Base-by-base conservation (phyloP, 2,888 invertebrate genomes). In the Julus scandinavius region DNA sequence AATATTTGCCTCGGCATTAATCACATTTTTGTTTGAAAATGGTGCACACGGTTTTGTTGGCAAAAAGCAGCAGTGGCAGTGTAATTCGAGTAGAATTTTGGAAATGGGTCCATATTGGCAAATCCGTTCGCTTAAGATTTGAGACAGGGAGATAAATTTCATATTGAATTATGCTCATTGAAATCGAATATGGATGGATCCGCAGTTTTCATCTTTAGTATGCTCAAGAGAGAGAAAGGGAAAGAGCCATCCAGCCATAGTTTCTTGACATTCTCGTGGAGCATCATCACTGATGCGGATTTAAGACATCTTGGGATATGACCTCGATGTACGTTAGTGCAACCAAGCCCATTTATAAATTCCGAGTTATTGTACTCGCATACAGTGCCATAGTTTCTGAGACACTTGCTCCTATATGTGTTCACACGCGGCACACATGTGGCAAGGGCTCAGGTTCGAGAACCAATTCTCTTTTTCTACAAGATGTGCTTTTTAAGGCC, bases 401-500 rank as follows among this genome's bases (percentile, higher is more conserved):
- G 80, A 80, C 80, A 80, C 80, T 80, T 38, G 80, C 80, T 38
- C 15, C 38, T 15, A 80, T 20, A 20, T 3, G 38, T 80, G 80
- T 80, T 80, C 80, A 38, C 80, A 80, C 63, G 20, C n/a, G 63
- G 63, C 63, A 20, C 72, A 29, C 80, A 80, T 80, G 80, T 38
- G 38, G 29, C 80, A 11, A 29, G 38, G 38, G 38, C 38, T 38
- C 80, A 80, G 80, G 80, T 80, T 80, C 80, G 80, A 80, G 80
- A 80, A 80, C 38, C 80, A 80, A 80, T 80, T 80, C 80, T 80
- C 80, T 80, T 80, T 38, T 38, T 38, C 80, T 80, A 80, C 80
- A 15, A 80, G 80, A 80, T 80, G 80, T 80, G 80, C 80, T 80
- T 80, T 80, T 80, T 80, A 85, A 85, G 85, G 85, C 85, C 85